Conservation (phyloP, 2,888 invertebrate genomes). For the Bembecia ichneumoniformis region DNA sequence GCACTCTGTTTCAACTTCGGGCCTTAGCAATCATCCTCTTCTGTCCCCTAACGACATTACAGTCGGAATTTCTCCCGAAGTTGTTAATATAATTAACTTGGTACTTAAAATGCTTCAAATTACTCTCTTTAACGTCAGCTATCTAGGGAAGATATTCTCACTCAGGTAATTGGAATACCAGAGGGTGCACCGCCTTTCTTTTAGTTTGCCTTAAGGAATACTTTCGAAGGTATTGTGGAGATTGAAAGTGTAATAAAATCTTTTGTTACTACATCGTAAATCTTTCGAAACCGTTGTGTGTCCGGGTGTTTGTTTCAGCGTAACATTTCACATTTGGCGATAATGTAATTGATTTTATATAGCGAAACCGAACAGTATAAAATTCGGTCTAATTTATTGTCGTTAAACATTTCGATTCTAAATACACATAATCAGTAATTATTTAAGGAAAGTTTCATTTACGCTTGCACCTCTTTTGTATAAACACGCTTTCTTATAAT, state of each 20-base stretch:
- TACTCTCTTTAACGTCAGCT: constrained; percentile 27
- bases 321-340: constrained; percentile 12
- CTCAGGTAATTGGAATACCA: constrained; percentile 17
- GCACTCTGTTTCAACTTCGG: constrained; percentile 14
- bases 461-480: too few relatives aligned
- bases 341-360: constrained; percentile 19
- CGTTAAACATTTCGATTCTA: neutral
- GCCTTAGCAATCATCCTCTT: constrained; percentile 38
- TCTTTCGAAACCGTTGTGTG: constrained; percentile 35
- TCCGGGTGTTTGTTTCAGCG: constrained; percentile 37
- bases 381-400: constrained; percentile 3
- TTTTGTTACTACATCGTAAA: constrained; percentile 43
- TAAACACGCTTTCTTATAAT: too few relatives aligned
- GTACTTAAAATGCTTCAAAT: constrained; percentile 32
- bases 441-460: neutral
- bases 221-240: constrained; percentile 29
- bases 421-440: neutral
- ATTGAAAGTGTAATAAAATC: constrained; percentile 53
- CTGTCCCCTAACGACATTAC: constrained; percentile 42
- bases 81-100: constrained; percentile 43
- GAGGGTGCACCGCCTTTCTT: constrained; percentile 9
- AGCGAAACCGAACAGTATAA: constrained; percentile 6
- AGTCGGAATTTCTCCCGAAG: constrained; percentile 38
- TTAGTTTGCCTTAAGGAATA: constrained; percentile 27
- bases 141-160: constrained; percentile 29